A percentile compares a stretch with the other conserved stretches of the same genome.
Evolutionary conservation across 1,140 invertebrate species (phyloP).

Genomic region (Helicoverpa armigera): DNA sequence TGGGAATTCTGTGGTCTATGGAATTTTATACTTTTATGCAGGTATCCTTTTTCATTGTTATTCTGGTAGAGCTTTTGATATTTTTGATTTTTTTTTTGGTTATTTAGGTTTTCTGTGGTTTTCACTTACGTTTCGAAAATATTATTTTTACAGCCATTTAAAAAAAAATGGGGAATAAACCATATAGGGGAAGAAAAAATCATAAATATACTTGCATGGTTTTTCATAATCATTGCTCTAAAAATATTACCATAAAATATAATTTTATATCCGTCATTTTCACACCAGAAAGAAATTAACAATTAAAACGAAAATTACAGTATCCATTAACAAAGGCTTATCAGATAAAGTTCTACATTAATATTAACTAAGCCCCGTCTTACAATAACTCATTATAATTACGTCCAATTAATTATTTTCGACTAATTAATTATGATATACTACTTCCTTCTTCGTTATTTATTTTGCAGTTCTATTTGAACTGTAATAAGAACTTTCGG

Average conservation of each 20-base stretch:
- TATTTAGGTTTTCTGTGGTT: too few species aligned
- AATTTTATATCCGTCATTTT: neutral
- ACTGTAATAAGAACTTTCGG: neutral
- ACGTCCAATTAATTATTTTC: constrained; percentile 39
- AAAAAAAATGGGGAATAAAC: too few species aligned
- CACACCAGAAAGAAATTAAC: neutral
- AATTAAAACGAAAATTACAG: neutral
- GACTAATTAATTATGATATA: constrained; percentile 36
- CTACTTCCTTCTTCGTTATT: constrained; percentile 17
- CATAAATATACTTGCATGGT: too few species aligned
- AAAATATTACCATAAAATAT: neutral
- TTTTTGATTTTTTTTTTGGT: too few species aligned
- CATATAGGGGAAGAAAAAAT: too few species aligned
- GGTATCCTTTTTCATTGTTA: too few species aligned
- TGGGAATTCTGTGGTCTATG: too few species aligned
- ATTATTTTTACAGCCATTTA: too few species aligned
- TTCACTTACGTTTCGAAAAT: too few species aligned
- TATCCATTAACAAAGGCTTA: neutral
- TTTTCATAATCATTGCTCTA: too few species aligned
- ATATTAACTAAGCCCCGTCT: neutral
- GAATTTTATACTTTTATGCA: too few species aligned
- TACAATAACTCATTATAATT: constrained; percentile 34
- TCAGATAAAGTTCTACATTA: constrained; percentile 8
- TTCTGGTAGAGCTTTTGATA: too few species aligned
- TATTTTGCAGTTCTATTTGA: neutral